A percentile compares a stretch with the other conserved stretches of the same genome.
Conservation (phyloP, 2,113 vertebrate species). For the Pan troglodytes region DNA sequence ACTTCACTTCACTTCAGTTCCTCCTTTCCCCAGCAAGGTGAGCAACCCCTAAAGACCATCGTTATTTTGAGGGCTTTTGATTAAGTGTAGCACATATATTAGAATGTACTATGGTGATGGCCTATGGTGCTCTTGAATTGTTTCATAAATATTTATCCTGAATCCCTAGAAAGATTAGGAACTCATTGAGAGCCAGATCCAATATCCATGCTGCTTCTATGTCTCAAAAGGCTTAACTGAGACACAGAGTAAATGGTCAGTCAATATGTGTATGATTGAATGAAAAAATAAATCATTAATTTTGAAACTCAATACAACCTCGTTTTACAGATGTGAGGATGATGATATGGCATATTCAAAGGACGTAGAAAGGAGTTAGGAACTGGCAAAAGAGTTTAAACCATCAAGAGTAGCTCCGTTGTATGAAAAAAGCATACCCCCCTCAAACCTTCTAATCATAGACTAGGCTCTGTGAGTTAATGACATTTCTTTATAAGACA, state of each 20-base stretch:
- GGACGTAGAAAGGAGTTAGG: slow-evolving; percentile 44
- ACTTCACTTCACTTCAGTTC: background rate
- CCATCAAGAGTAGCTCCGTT: background rate
- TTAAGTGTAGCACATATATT: background rate
- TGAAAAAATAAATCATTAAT: slow-evolving; percentile 44
- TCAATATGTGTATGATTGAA: slow-evolving; percentile 14
- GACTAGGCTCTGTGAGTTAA: slow-evolving; percentile 56
- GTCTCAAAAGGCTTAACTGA: background rate
- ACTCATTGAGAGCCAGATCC: background rate
- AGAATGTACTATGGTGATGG: background rate
- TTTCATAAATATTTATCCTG: slow-evolving; percentile 39
- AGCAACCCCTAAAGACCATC: background rate
- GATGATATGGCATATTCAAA: background rate
- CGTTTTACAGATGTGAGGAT: background rate
- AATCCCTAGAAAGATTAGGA: background rate
- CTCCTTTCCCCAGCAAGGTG: background rate
- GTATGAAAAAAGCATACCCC: slow-evolving; percentile 21
- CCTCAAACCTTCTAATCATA: slow-evolving; percentile 60
- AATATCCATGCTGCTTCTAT: background rate
- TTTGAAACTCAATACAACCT: slow-evolving; percentile 28
- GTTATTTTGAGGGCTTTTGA: background rate
- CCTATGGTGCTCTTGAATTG: background rate
- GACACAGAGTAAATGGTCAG: background rate
- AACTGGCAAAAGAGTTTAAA: slow-evolving; percentile 38
- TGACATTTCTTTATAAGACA: slow-evolving; percentile 66